These are phyloP conservation scores for Akabosia matsudoensis DNA, from an alignment of 1,140 invertebrate genomes.

Conservation along the genomic window DNA sequence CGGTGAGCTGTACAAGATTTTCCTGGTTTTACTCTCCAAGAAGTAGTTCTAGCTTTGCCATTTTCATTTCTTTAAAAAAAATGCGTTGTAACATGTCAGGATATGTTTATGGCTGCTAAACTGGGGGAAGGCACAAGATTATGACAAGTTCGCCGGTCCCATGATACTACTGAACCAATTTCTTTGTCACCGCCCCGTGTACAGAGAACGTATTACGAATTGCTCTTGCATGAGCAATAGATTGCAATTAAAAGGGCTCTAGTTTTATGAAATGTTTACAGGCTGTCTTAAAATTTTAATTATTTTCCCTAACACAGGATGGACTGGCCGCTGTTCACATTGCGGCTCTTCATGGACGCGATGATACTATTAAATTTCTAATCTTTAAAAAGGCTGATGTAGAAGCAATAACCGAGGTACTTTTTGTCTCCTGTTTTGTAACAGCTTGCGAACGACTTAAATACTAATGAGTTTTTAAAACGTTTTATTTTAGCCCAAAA, in stretches of 20 bases:
- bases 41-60: too few species aligned
- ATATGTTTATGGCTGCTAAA: too few species aligned
- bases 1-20: background rate
- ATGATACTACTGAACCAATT: too few species aligned
- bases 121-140: too few species aligned
- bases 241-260: slow-evolving; percentile 16
- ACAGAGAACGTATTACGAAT: too few species aligned
- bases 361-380: slow-evolving; percentile 89
- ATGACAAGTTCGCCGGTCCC: too few species aligned
- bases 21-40: background rate
- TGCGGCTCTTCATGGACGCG: slow-evolving; percentile 86
- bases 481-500: slow-evolving; percentile 52
- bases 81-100: too few species aligned
- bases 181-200: too few species aligned
- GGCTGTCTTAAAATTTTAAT: slow-evolving; percentile 38
- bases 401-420: slow-evolving; percentile 85
- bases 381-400: slow-evolving; percentile 86
- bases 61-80: too few species aligned
- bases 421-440: too few species aligned
- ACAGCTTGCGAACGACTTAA: background rate
- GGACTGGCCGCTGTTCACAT: slow-evolving; percentile 90
- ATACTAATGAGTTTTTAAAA: slow-evolving; percentile 17
- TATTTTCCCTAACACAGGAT: slow-evolving; percentile 79
- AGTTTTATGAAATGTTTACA: background rate
- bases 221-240: slow-evolving; percentile 9